Conservation (phyloP, 2,113 vertebrate genomes). For the Nesoenas mayeri region DNA sequence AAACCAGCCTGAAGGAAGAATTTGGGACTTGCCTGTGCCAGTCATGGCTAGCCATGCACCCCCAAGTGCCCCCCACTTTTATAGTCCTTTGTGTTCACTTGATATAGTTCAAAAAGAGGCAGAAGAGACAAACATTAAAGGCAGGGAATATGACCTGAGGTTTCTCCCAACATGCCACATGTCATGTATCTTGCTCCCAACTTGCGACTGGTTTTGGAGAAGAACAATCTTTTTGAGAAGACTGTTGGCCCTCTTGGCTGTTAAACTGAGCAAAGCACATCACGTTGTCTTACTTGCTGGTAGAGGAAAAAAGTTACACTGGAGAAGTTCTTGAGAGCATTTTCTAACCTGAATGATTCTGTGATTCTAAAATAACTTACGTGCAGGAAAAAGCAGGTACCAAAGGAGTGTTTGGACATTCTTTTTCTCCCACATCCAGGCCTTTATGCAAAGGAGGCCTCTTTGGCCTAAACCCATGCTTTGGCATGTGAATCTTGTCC, state of each 20-base stretch:
- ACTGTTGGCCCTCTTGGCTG: background rate
- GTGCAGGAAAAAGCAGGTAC: background rate
- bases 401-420: rapidly evolving
- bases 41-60: background rate
- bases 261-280: background rate
- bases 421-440: background rate
- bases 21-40: background rate
- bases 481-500: background rate
- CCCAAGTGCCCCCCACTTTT: rapidly evolving
- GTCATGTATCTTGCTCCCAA: background rate
- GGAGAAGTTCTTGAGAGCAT: background rate
- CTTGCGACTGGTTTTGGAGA: background rate
- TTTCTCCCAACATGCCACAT: background rate
- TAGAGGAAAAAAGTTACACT: background rate
- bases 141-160: background rate
- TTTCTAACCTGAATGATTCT: no score
- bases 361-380: no score
- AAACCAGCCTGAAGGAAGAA: background rate
- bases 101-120: background rate
- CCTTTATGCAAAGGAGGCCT: background rate
- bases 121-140: background rate
- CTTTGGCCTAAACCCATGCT: background rate
- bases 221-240: background rate
- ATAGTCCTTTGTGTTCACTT: background rate
- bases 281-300: background rate